Evolutionary conservation across 2,888 invertebrate species (phyloP).

Genomic region (Hemistola chrysoprasaria): DNA sequence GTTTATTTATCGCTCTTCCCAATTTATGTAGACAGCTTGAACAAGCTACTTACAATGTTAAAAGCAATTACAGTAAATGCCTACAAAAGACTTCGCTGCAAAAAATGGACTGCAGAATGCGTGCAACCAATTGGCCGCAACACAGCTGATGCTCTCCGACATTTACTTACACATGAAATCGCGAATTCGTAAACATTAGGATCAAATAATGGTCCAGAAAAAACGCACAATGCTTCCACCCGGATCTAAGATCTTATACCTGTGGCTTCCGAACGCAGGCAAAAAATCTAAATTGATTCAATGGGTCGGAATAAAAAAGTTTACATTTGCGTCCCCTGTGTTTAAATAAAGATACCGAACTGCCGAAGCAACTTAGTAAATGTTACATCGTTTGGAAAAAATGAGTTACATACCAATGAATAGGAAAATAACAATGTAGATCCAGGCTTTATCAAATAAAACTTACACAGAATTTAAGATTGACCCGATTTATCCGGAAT

Average conservation of each 20-base stretch:
- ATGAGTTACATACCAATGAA: slow-evolving; percentile 41
- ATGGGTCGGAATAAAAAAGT: slow-evolving; percentile 66
- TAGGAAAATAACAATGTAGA: slow-evolving; percentile 18
- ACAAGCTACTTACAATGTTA: slow-evolving; percentile 23
- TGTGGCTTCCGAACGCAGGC: slow-evolving; percentile 78
- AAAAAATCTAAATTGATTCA: slow-evolving; percentile 77
- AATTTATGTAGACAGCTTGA: slow-evolving; percentile 11
- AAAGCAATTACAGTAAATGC: slow-evolving; percentile 22
- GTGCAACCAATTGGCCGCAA: slow-evolving; percentile 61
- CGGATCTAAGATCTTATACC: slow-evolving; percentile 78
- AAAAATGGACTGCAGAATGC: slow-evolving; percentile 33
- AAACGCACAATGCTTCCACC: slow-evolving; percentile 48
- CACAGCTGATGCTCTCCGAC: slow-evolving; percentile 73
- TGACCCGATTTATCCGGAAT: slow-evolving; percentile 16
- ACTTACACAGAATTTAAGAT: slow-evolving; percentile 14
- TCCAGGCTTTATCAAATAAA: slow-evolving; percentile 12
- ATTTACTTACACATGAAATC: slow-evolving; percentile 72
- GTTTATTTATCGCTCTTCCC: slow-evolving; percentile 3
- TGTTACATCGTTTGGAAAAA: slow-evolving; percentile 72
- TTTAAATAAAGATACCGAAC: slow-evolving; percentile 65
- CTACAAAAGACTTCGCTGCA: slow-evolving; percentile 15
- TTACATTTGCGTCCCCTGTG: slow-evolving; percentile 67
- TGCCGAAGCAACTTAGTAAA: slow-evolving; percentile 68
- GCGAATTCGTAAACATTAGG: slow-evolving; percentile 76
- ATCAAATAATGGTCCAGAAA: slow-evolving; percentile 51